These are phyloP conservation scores for Tetragonula clypearis DNA, from an alignment of 1,140 invertebrate species.

Conservation along the genomic window DNA sequence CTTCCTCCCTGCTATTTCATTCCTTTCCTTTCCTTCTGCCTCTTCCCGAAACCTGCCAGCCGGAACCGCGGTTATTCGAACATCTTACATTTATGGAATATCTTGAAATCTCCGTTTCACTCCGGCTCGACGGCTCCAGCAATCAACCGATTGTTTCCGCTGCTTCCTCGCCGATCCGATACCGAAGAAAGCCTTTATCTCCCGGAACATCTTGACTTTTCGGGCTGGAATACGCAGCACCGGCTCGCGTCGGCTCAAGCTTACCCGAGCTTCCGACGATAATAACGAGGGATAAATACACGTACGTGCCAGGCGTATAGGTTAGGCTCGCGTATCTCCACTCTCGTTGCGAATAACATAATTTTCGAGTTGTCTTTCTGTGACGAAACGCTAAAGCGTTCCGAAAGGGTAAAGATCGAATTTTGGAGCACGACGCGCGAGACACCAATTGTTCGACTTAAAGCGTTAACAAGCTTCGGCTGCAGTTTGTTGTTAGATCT, in stretches of 20 bases:
- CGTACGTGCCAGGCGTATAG: background rate
- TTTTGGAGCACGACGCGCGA: too few relatives aligned
- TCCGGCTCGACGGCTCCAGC: constrained; percentile 38
- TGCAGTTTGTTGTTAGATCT: background rate
- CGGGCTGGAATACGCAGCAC: background rate
- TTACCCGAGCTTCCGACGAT: background rate
- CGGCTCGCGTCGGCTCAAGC: background rate
- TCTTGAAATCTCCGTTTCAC: constrained; percentile 74
- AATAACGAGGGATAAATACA: constrained; percentile 19
- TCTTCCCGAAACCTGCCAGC: constrained; percentile 39
- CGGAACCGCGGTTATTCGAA: constrained; percentile 54
- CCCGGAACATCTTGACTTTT: constrained; percentile 49
- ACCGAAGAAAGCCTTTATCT: constrained; percentile 55
- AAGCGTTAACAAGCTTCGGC: background rate
- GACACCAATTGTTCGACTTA: too few relatives aligned
- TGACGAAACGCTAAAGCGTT: too few relatives aligned
- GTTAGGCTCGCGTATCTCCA: background rate
- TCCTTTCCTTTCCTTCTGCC: constrained; percentile 20
- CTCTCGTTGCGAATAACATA: background rate
- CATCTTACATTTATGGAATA: constrained; percentile 78
- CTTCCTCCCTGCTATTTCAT: constrained; percentile 32
- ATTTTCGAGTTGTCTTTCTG: too few relatives aligned
- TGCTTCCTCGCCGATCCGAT: constrained; percentile 44
- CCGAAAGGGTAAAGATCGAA: too few relatives aligned
- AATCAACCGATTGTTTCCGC: constrained; percentile 65